Base-by-base conservation (phyloP, 2,797 vertebrate genomes). In the Anas bernieri region DNA sequence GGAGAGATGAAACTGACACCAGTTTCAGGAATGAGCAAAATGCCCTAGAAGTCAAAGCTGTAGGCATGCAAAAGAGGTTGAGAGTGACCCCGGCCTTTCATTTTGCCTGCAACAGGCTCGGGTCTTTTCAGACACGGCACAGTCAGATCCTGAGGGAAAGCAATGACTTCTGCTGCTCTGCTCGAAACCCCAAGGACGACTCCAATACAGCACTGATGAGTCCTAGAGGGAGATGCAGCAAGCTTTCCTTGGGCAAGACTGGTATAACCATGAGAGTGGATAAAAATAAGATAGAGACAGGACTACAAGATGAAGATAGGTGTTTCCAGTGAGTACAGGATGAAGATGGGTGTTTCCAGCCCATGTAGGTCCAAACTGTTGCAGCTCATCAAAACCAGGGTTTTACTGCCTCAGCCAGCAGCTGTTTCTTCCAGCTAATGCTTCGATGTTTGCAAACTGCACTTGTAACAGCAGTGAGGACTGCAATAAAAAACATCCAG, bases 121-220 rank as follows among this genome's bases (percentile, higher is more conserved):
- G 82, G 88, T 55, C 28, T 20, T 68, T 92, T 83, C 77, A 91
- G 62, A 31, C 31, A 55, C 23, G 69, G 35, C 50, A 74, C 52
- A 69, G 56, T 48, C 67, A 81, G 48, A 48, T 52, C 88, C 92
- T 35, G 35, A 88, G 74, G 75, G 86, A 88, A 15, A 79, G 13
- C 30, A 64, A 73, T 3, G 26, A 72, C 58, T 91, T 78, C 8
- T 35, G 66, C 52, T 80, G 33, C 31, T 75, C 46, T 70, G 68
- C 48, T 74, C 33, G 88, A 95, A 91, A 61, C 93, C 74, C 88
- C 17, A 18, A 85, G 75, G 85, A 75, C 81, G 90, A 80, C 55
- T 74, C 72, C 92, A 73, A 88, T 75, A 45, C 12, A 88, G 58
- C 31, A 96, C 4, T 88, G 91, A 94, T 64, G 72, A 90, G 87